These are phyloP conservation scores for Tolypeutes matacus DNA, from an alignment of 2,797 vertebrate genomes.

Conservation along the genomic window DNA sequence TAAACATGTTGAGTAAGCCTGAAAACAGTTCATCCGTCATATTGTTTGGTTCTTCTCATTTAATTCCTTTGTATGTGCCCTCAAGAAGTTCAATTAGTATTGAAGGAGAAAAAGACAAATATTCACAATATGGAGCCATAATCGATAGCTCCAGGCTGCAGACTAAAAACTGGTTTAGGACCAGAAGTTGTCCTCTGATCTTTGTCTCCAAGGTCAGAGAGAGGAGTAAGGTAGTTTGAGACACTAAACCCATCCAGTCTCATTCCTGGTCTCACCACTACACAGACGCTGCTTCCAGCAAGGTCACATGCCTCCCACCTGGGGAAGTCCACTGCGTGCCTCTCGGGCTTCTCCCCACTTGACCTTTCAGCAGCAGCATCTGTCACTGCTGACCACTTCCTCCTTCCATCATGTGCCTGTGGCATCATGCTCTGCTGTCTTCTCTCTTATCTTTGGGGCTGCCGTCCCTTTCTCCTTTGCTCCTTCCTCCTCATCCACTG, in stretches of 20 bases:
- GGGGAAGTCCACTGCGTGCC: background rate
- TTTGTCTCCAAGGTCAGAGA: background rate
- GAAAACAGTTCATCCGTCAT: background rate
- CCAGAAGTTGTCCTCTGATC: background rate
- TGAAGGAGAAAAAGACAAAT: background rate
- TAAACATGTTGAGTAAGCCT: background rate
- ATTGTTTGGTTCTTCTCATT: background rate
- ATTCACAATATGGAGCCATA: background rate
- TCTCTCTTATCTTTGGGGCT: background rate
- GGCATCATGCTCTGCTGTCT: background rate
- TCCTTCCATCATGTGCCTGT: accelerated
- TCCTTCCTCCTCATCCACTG: background rate
- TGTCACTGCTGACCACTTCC: accelerated
- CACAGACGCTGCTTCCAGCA: too few relatives aligned
- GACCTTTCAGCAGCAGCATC: background rate
- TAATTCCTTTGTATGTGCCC: background rate
- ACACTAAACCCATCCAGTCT: background rate
- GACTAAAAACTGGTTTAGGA: background rate
- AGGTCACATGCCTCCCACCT: background rate
- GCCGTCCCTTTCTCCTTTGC: background rate
- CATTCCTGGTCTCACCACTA: background rate
- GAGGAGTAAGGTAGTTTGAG: background rate
- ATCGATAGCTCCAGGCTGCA: background rate
- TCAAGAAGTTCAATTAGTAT: background rate
- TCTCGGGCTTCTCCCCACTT: background rate